Conservation (phyloP, 2,888 invertebrate genomes). For the Notodonta dromedarius region DNA sequence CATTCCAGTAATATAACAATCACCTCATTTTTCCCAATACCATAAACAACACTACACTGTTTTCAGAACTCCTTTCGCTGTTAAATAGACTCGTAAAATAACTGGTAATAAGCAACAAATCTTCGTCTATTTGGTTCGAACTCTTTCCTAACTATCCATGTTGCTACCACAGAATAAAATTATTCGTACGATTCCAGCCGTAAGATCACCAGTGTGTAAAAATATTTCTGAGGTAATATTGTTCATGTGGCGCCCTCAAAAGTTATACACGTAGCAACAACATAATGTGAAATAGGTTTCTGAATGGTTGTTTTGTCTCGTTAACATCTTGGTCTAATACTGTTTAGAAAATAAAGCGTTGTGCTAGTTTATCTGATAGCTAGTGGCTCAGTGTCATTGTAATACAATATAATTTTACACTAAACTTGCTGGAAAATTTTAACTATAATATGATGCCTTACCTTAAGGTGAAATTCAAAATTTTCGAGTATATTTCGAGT, state of each 20-base stretch:
- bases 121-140: slow-evolving; percentile 5
- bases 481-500: too few relatives aligned
- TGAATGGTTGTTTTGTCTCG: slow-evolving; percentile 39
- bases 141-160: slow-evolving; percentile 5
- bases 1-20: slow-evolving; percentile 12
- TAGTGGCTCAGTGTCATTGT: slow-evolving; percentile 17
- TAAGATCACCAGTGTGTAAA: slow-evolving; percentile 15
- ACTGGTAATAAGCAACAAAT: slow-evolving; percentile 59
- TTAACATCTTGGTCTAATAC: slow-evolving; percentile 47
- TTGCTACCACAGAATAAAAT: slow-evolving; percentile 15
- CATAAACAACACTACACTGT: slow-evolving; percentile 48
- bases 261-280: slow-evolving; percentile 7
- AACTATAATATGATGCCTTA: too few relatives aligned
- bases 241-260: slow-evolving; percentile 23
- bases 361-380: slow-evolving; percentile 25
- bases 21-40: slow-evolving; percentile 16
- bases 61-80: slow-evolving; percentile 41
- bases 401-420: too few relatives aligned
- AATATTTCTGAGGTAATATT: slow-evolving; percentile 12
- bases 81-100: slow-evolving; percentile 52
- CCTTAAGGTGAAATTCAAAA: too few relatives aligned
- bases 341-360: slow-evolving; percentile 34
- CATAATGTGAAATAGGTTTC: slow-evolving; percentile 28
- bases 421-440: too few relatives aligned
- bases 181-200: slow-evolving; percentile 9